These are phyloP conservation scores for Blennius ocellaris DNA, from an alignment of 2,113 vertebrate genomes.

Conservation along the genomic window DNA sequence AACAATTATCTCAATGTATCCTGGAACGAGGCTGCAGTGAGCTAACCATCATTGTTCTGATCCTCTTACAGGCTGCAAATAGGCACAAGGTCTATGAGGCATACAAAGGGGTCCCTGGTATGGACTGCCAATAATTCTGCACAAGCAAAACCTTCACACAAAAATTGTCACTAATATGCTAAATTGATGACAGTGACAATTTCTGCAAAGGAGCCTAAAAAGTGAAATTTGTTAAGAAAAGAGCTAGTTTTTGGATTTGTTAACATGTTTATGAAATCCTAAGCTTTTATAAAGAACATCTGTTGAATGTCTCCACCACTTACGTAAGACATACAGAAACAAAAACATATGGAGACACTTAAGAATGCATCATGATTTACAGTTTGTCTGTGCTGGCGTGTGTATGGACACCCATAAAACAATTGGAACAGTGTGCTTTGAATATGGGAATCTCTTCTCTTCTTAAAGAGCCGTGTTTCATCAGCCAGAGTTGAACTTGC, in stretches of 20 bases:
- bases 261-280: not conserved
- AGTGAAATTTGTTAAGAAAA: not conserved
- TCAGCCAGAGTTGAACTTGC: not conserved
- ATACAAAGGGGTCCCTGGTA: not conserved
- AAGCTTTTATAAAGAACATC: not conserved
- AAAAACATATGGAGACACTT: not conserved
- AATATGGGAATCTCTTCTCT: not conserved
- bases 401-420: not conserved
- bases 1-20: not conserved
- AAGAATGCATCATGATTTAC: not conserved
- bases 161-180: not conserved
- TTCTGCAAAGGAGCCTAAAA: not conserved
- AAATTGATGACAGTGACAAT: not conserved
- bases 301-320: not conserved
- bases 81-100: not conserved
- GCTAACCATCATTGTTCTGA: conserved; percentile 3
- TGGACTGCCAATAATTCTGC: not conserved
- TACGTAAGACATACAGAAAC: not conserved
- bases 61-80: conserved; percentile 3
- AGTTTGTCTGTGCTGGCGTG: conserved; percentile 10
- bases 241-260: not conserved
- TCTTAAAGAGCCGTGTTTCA: not conserved
- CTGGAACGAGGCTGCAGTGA: conserved; percentile 5
- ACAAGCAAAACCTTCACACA: not conserved
- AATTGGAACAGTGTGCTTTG: not conserved